Evolutionary conservation across 2,888 invertebrate genomes (phyloP).

Genomic region (Toxonevra muliebris): DNA sequence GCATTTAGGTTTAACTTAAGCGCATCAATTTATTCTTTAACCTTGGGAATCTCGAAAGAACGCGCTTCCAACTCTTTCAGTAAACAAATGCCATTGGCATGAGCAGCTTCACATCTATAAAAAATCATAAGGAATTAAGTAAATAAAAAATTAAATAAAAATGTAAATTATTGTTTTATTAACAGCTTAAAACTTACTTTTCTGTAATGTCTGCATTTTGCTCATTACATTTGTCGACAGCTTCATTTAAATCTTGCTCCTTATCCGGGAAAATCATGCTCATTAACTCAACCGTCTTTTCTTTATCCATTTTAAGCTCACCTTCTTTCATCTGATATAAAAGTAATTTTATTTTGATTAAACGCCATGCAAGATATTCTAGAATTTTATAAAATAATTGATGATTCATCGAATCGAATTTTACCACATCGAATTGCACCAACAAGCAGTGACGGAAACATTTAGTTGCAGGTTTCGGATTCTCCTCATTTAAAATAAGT

Average conservation of each 20-base stretch:
- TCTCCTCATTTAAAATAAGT: slow-evolving; percentile 46
- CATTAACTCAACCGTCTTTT: slow-evolving; percentile 46
- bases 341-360: slow-evolving; percentile 10
- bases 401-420: neutral
- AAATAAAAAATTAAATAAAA: neutral
- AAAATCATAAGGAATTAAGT: too few relatives aligned
- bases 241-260: slow-evolving; percentile 34
- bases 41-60: slow-evolving; percentile 45
- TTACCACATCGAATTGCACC: slow-evolving; percentile 52
- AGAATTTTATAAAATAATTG: slow-evolving; percentile 15
- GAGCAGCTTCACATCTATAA: slow-evolving; percentile 51
- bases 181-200: slow-evolving; percentile 44
- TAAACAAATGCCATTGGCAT: slow-evolving; percentile 51
- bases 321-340: slow-evolving; percentile 39
- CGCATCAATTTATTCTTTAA: slow-evolving; percentile 42
- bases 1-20: too few relatives aligned
- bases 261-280: slow-evolving; percentile 47
- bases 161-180: slow-evolving; percentile 2
- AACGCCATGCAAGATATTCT: slow-evolving; percentile 4
- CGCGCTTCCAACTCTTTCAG: slow-evolving; percentile 44
- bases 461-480: slow-evolving; percentile 46
- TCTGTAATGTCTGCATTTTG: slow-evolving; percentile 39
- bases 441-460: slow-evolving; percentile 57
- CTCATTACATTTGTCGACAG: slow-evolving; percentile 40
- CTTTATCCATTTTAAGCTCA: slow-evolving; percentile 35